Evolutionary conservation across 2,888 invertebrate genomes (phyloP).

Genomic region (Brenthis daphne): DNA sequence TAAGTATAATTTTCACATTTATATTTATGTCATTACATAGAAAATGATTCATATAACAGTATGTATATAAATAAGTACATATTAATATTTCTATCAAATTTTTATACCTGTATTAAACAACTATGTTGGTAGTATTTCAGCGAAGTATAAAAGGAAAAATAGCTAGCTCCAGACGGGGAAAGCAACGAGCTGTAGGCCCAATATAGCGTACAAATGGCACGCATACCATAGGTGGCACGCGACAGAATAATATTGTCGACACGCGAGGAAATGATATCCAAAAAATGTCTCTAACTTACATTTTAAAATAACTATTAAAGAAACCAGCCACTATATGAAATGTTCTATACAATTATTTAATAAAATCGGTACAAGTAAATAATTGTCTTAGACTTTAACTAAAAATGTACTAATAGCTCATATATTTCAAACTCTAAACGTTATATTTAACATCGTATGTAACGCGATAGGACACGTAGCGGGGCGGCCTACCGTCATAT

Average conservation of each 20-base stretch:
- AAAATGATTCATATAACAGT: too few species aligned
- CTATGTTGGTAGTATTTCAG: conserved; percentile 7
- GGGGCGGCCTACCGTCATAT: conserved; percentile 65
- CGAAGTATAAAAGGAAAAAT: conserved; percentile 12
- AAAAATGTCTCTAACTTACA: conserved; percentile 16
- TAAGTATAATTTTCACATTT: too few species aligned
- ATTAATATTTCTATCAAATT: background rate
- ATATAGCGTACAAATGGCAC: conserved; percentile 17
- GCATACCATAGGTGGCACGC: conserved; percentile 21
- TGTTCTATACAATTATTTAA: too few species aligned
- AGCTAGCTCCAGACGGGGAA: conserved; percentile 16
- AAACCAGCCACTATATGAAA: too few species aligned
- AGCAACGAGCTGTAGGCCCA: conserved; percentile 16
- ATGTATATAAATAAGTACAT: too few species aligned
- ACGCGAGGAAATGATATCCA: conserved; percentile 15
- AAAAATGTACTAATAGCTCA: background rate
- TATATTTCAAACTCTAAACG: conserved; percentile 13
- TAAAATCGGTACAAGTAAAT: too few species aligned
- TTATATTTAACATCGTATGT: conserved; percentile 23
- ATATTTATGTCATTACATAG: too few species aligned
- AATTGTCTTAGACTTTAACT: too few species aligned
- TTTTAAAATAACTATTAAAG: background rate
- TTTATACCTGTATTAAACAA: conserved; percentile 7
- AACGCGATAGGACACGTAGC: conserved; percentile 40
- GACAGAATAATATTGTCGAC: conserved; percentile 18